Evolutionary conservation across 2,113 vertebrate species (phyloP).

Genomic region (Amia ocellicauda): DNA sequence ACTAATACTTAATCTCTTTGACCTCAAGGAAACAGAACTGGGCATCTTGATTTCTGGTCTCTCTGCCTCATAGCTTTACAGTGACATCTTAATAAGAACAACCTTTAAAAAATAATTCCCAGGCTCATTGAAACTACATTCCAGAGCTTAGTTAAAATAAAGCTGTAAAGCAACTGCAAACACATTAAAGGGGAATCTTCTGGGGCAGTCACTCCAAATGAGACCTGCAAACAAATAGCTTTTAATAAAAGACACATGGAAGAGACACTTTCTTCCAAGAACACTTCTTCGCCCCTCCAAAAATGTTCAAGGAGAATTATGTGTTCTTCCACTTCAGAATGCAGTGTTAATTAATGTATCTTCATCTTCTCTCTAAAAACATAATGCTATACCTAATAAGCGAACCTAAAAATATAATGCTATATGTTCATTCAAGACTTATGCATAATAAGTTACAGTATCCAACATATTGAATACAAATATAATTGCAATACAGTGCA

Average conservation of each 20-base stretch:
- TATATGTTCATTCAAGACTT: no score
- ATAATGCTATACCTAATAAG: no score
- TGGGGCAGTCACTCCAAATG: not conserved
- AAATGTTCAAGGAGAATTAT: not conserved
- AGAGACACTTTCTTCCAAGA: not conserved
- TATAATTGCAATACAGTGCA: no score
- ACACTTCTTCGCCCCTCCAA: not conserved
- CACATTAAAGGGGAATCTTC: not conserved
- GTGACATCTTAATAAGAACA: not conserved
- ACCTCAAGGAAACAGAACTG: not conserved
- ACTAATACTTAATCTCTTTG: not conserved
- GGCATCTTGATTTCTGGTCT: not conserved
- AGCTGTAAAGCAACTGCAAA: not conserved
- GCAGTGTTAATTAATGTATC: no score
- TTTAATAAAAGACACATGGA: not conserved
- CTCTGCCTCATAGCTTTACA: not conserved
- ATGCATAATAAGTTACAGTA: no score
- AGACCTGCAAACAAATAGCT: not conserved
- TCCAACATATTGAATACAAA: no score
- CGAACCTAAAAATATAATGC: no score
- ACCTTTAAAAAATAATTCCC: not conserved
- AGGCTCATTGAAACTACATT: not conserved
- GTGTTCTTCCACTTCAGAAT: no score
- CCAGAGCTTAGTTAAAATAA: conserved; percentile 2
- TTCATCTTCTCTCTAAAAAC: no score